Base-by-base conservation (phyloP, 2,888 invertebrate species). In the Silvanus unidentatus region DNA sequence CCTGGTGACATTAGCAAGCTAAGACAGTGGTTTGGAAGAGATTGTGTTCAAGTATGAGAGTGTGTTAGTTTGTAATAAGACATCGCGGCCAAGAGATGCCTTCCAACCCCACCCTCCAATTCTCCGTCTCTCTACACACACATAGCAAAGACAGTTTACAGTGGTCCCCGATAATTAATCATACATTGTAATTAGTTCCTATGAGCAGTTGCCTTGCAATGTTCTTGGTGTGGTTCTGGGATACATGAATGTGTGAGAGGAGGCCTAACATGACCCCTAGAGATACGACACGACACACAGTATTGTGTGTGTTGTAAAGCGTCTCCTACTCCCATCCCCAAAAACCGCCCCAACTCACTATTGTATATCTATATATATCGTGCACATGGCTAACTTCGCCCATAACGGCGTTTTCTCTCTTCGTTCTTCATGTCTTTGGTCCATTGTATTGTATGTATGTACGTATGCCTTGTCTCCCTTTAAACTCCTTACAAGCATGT, bases 151-250 rank as follows among this genome's bases (percentile, higher is more conserved):
- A 61, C 60, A 63, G 65, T 67, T 63, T 66, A 66, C 68, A 68
- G 65, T 65, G 64, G 59, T 34, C 54, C 54, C 67, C 62, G 66
- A 72, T 71, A 72, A 72, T 72, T 72, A 72, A 72, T 72, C 71
- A 72, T 72, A 72, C 71, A 70, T 72, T 70, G 71, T 71, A 72
- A 72, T 72, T 71, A 72, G 71, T 70, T 68, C 66, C 69, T 68
- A 58, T 63, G 63, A 57, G 59, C 55, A 54, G 54, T 43, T 49
- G 50, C 43, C 49, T 37, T 8, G 32, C 4, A n/a, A n/a, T n/a
- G n/a, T n/a, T n/a, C n/a, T 8, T 22, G 22, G 22, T 22, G 22
- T 22, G 22, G 22, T 22, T 3, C 4, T 32, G n/a, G 10, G 4
- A 12, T n/a, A 16, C 37, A 22, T 22, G 22, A 22, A 22, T 22